Percentiles rank a stretch among this genome's conserved stretches.
phyloP scores from a whole-genome alignment of 2,113 vertebrate genomes.

The Nothobranchius furzeri region DNA sequence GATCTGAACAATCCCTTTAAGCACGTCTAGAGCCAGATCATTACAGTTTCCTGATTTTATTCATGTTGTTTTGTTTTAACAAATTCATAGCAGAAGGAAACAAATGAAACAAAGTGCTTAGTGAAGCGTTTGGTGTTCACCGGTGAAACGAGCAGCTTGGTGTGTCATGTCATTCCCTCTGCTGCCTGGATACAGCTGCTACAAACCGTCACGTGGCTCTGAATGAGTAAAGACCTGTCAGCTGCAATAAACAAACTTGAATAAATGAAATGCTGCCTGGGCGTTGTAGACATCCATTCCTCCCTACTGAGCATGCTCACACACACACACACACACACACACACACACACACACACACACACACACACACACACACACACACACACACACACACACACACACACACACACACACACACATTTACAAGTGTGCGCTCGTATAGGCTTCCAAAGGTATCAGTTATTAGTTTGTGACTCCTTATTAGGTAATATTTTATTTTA shows the following conservation, averaged over 20 bases:
- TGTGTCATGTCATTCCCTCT: not conserved
- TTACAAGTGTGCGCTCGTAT: not conserved
- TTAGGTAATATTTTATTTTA: conserved; percentile 57
- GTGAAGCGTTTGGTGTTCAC: not conserved
- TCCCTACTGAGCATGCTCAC: not conserved
- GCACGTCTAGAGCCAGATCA: no score
- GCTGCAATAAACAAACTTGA: conserved; percentile 10
- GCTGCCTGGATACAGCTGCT: conserved; percentile 20
- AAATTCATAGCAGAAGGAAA: not conserved
- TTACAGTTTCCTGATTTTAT: no score
- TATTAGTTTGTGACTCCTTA: conserved; percentile 51
- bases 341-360: conserved; percentile 9
- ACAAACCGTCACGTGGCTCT: conserved; percentile 40
- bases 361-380: conserved; percentile 16
- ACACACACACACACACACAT: conserved; percentile 13
- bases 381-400: conserved; percentile 8
- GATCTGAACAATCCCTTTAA: no score
- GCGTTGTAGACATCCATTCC: conserved; percentile 17
- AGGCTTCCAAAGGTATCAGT: conserved; percentile 37
- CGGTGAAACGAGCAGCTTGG: conserved; percentile 1
- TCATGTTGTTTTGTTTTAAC: not conserved
- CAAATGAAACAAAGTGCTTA: not conserved
- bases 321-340: no score
- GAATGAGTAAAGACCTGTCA: conserved; percentile 41
- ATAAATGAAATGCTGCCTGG: conserved; percentile 24